phyloP scores from a whole-genome alignment of 2,888 invertebrate species.

The Herminia tarsipennalis region DNA sequence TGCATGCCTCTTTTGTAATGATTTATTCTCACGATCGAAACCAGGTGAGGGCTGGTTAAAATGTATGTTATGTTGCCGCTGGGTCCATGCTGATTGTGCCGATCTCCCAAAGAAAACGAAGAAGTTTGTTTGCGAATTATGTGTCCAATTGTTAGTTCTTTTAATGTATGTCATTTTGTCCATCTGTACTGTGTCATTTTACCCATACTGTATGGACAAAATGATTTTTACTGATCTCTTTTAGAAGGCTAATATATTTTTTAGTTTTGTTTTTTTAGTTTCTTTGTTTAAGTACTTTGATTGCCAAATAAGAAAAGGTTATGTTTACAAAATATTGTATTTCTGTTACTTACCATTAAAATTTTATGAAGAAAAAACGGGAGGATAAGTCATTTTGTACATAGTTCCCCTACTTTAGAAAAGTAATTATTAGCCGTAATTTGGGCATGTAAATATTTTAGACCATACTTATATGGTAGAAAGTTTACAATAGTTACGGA shows the following conservation, averaged over 20 bases:
- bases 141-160: conserved; percentile 8
- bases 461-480: too few species aligned
- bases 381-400: neutral
- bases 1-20: conserved; percentile 19
- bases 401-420: neutral
- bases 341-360: neutral
- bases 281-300: neutral
- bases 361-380: neutral
- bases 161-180: neutral
- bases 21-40: conserved; percentile 6
- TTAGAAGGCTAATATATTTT: neutral
- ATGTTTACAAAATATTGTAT: neutral
- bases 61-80: conserved; percentile 5
- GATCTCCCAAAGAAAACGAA: conserved; percentile 14
- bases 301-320: neutral
- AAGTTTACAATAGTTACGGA: too few species aligned
- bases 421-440: too few species aligned
- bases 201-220: neutral
- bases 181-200: neutral
- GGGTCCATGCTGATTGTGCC: conserved; percentile 26
- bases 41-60: neutral
- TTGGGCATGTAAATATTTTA: too few species aligned
- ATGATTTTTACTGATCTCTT: neutral
- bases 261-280: neutral
- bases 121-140: conserved; percentile 18